These are phyloP conservation scores for Drepana falcataria DNA, from an alignment of 2,888 invertebrate genomes.

Conservation along the genomic window DNA sequence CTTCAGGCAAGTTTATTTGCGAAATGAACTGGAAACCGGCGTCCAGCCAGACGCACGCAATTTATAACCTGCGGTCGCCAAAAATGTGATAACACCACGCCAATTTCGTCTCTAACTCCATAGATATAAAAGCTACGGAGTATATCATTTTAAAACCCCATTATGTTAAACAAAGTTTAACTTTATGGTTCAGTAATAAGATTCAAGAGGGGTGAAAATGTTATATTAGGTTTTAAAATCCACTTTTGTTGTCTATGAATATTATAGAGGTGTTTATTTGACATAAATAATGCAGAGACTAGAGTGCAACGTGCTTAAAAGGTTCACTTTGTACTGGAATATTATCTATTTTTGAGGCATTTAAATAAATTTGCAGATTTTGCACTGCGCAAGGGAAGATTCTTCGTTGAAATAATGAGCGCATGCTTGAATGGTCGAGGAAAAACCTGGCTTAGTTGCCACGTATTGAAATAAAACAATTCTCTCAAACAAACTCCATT, in stretches of 20 bases:
- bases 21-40: conserved; percentile 64
- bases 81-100: conserved; percentile 13
- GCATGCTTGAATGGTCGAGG: too few species aligned
- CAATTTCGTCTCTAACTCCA: conserved; percentile 31
- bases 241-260: conserved; percentile 1
- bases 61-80: conserved; percentile 38
- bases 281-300: not conserved
- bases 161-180: not conserved
- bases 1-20: conserved; percentile 63
- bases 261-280: not conserved
- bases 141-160: conserved; percentile 9
- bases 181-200: conserved; percentile 3
- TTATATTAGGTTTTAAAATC: not conserved
- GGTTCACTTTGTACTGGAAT: not conserved
- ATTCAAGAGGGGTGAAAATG: not conserved
- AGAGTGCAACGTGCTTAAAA: not conserved
- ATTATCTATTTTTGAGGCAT: not conserved
- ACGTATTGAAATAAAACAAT: too few species aligned
- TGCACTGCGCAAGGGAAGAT: not conserved
- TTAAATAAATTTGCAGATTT: not conserved
- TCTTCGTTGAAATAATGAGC: not conserved
- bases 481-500: too few species aligned
- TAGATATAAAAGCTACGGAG: conserved; percentile 9
- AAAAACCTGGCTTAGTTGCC: too few species aligned
- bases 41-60: conserved; percentile 48